Base-by-base conservation (phyloP, 2,888 invertebrate genomes). In the Lasius platythorax region DNA sequence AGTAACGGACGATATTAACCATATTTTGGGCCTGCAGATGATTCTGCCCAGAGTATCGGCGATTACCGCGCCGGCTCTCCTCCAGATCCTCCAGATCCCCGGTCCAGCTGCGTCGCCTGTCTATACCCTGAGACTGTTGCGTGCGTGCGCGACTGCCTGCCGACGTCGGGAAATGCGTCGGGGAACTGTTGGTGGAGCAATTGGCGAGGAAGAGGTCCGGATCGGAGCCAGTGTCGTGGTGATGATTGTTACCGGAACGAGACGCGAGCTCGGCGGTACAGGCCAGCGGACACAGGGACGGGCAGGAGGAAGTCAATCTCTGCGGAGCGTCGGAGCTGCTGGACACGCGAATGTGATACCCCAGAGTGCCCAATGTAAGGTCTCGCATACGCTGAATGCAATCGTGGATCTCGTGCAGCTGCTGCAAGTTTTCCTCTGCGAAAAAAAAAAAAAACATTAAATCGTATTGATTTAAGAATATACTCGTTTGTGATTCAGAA, bases 51-150 rank as follows among this genome's bases (percentile, higher is more conserved):
- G 93, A 93, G 78, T 90, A 91, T 85, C 93, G 93, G 74, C 93
- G 93, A 63, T 93, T 92, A 46, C 92, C 93, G 66, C 93, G 92
- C 72, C 94, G 92, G 3, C 92, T 95, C 93, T 97, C 97, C 94
- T 98, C 98, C 83, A 98, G 96, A n/a, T 98, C 98, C 15, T 72
- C 79, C 37, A 79, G 33, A 53, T 79, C 79, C 3, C 79, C 79
- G 6, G 98, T 98, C 98, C 98, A 98, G 88, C 98, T 98, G 94
- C 98, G 97, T 90, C 98, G 96, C 85, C 96, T 96, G 85, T 96
- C 96, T 91, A 96, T 96, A 6, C 95, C 94, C n/a, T 96, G 95
- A 84, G 96, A 95, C 94, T 91, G 92, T 89, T 96, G 96, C 30
- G 96, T 93, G 83, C 96, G 95, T 95, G 96, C 96, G 66, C 87